phyloP scores from a whole-genome alignment of 2,797 vertebrate species.

The Halcyon leucocephala region DNA sequence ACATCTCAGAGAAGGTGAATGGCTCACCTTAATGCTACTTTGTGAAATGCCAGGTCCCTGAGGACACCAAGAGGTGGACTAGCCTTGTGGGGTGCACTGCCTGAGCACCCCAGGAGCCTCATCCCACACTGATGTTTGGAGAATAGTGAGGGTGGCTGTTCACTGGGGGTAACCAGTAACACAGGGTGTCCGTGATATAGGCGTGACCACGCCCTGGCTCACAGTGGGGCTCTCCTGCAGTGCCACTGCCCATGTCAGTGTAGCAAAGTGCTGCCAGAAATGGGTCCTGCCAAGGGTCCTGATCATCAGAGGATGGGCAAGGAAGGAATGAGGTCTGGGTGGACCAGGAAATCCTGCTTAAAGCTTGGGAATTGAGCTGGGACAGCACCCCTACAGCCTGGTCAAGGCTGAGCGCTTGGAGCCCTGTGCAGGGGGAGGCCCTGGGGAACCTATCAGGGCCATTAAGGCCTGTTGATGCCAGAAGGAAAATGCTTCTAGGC shows the following conservation, averaged over 20 bases:
- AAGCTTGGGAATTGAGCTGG: rapidly evolving
- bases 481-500: neutral
- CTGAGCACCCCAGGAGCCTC: rapidly evolving
- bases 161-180: rapidly evolving
- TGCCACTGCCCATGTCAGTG: rapidly evolving
- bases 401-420: rapidly evolving
- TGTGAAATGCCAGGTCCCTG: rapidly evolving
- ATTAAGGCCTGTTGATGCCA: neutral
- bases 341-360: neutral
- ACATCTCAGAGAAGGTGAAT: neutral
- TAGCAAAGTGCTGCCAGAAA: neutral
- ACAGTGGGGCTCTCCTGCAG: neutral
- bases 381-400: neutral
- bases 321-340: too few species aligned
- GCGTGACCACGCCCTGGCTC: too few species aligned
- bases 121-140: rapidly evolving
- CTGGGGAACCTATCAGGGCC: neutral
- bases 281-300: too few species aligned
- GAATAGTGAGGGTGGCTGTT: rapidly evolving
- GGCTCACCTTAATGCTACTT: rapidly evolving
- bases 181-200: rapidly evolving
- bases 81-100: rapidly evolving
- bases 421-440: rapidly evolving
- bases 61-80: neutral
- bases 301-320: neutral